These are phyloP conservation scores for Aphodius granarius DNA, from an alignment of 2,888 invertebrate species.

Conservation along the genomic window DNA sequence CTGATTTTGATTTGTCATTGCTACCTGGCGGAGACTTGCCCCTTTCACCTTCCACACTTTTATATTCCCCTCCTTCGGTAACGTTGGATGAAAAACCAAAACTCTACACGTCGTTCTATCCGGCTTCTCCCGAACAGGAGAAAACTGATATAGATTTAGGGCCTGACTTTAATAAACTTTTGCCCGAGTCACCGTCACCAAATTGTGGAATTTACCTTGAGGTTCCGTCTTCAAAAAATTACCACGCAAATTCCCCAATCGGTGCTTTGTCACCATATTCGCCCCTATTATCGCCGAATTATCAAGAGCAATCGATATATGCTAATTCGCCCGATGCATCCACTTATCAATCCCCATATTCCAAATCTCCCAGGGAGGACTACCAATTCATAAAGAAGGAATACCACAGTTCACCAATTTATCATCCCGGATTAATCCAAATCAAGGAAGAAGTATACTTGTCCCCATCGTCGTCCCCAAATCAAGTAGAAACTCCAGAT, in stretches of 20 bases:
- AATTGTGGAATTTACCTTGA: slow-evolving; percentile 47
- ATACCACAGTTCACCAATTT: slow-evolving; percentile 58
- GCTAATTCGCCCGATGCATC: slow-evolving; percentile 57
- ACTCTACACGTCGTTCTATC: slow-evolving; percentile 48
- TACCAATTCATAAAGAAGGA: slow-evolving; percentile 55
- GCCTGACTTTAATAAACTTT: slow-evolving; percentile 50
- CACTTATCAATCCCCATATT: slow-evolving; percentile 57
- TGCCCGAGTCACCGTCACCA: slow-evolving; percentile 39
- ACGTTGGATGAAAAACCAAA: slow-evolving; percentile 45
- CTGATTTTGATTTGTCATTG: slow-evolving; percentile 73
- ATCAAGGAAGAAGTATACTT: slow-evolving; percentile 50
- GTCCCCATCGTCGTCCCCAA: slow-evolving; percentile 55
- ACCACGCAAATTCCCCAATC: slow-evolving; percentile 43
- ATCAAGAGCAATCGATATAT: slow-evolving; percentile 48
- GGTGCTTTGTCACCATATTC: slow-evolving; percentile 50
- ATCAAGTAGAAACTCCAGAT: slow-evolving; percentile 38
- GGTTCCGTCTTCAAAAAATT: slow-evolving; percentile 49
- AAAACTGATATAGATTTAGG: slow-evolving; percentile 43
- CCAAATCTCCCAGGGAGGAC: slow-evolving; percentile 60
- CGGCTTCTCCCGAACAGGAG: slow-evolving; percentile 42
- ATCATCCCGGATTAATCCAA: slow-evolving; percentile 54
- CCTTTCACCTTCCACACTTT: slow-evolving; percentile 55
- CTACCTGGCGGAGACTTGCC: slow-evolving; percentile 66
- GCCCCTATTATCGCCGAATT: slow-evolving; percentile 53
- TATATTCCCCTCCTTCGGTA: slow-evolving; percentile 54